phyloP scores from a whole-genome alignment of 2,888 invertebrate genomes.

The Camptogramma bilineatum region DNA sequence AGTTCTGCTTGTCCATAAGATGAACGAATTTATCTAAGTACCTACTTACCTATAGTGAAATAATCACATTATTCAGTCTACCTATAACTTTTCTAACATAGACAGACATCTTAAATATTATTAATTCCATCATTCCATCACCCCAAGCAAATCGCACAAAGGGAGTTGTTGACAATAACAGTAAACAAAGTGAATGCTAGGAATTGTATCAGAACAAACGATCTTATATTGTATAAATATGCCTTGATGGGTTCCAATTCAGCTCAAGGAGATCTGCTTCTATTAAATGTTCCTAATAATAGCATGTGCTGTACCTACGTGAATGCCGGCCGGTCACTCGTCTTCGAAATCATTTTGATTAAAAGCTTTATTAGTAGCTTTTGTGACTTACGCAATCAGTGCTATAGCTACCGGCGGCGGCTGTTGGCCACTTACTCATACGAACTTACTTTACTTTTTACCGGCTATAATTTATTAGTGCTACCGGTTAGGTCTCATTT shows the following conservation, averaged over 20 bases:
- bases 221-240: conserved; percentile 25
- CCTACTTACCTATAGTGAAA: not conserved
- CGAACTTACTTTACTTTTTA: too few relatives aligned
- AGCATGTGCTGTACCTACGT: conserved; percentile 20
- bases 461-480: not conserved
- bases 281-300: conserved; percentile 29
- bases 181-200: conserved; percentile 37
- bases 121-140: conserved; percentile 30
- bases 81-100: not conserved
- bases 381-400: not conserved
- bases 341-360: conserved; percentile 3
- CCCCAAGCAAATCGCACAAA: conserved; percentile 53
- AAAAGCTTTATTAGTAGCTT: conserved; percentile 1
- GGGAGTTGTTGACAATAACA: conserved; percentile 47
- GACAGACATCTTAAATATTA: conserved; percentile 1
- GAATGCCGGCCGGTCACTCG: conserved; percentile 5
- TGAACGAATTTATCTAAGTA: too few relatives aligned
- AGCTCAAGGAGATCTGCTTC: conserved; percentile 36
- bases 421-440: too few relatives aligned
- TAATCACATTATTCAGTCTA: not conserved
- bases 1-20: too few relatives aligned
- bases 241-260: conserved; percentile 29
- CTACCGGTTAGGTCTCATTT: not conserved
- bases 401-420: not conserved
- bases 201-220: conserved; percentile 33